Evolutionary conservation across 2,113 vertebrate genomes (phyloP).

Genomic region (Oxyura jamaicensis): DNA sequence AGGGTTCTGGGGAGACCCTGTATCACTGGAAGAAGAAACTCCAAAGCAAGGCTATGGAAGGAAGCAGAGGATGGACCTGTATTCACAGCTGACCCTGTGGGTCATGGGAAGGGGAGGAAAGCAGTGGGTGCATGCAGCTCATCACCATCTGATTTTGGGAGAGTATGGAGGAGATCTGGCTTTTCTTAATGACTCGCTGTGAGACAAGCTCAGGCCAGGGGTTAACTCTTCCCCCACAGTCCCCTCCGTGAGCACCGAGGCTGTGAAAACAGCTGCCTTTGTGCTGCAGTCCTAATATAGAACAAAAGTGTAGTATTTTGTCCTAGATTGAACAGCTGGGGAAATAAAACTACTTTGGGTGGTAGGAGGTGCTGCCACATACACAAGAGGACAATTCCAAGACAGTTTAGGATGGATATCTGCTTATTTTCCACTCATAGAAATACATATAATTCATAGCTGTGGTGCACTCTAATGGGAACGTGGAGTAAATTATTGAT

Average conservation of each 20-base stretch:
- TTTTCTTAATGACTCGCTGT: not conserved
- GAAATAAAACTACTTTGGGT: constrained; percentile 3
- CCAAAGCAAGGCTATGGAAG: not conserved
- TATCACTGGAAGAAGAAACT: too few species aligned
- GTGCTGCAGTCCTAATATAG: not conserved
- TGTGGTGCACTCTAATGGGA: not conserved
- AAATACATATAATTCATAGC: not conserved
- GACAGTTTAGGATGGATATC: not conserved
- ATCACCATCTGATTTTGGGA: not conserved
- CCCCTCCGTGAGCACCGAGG: not conserved
- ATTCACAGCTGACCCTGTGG: not conserved
- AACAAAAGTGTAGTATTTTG: constrained; percentile 19
- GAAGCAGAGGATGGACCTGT: not conserved
- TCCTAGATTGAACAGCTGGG: constrained; percentile 9
- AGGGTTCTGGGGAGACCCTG: too few species aligned
- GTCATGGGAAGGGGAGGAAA: not conserved
- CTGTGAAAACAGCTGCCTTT: constrained; percentile 23
- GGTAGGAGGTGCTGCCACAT: not conserved
- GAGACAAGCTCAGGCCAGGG: not conserved
- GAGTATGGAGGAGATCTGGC: not conserved
- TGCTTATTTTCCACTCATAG: not conserved
- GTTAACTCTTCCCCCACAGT: not conserved
- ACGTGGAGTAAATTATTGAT: constrained; percentile 49
- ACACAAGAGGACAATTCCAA: not conserved
- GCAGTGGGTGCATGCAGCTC: not conserved